Evolutionary conservation across 2,113 vertebrate genomes (phyloP).

Genomic region (Eurypyga helias): DNA sequence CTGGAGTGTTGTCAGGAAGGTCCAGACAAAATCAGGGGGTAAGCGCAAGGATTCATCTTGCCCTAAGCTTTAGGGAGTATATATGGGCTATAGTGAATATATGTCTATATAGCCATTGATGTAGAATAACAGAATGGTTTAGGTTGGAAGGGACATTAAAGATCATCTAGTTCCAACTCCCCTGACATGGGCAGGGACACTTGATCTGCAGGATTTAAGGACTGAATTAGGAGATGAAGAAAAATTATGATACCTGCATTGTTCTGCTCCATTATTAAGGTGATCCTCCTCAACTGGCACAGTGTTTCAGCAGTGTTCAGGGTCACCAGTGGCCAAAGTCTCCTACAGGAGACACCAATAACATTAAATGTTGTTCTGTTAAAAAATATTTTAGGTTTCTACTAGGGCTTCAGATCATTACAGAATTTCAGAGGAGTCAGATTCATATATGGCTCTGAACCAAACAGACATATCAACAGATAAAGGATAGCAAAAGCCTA

Average conservation of each 20-base stretch:
- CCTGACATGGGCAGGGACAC: too few relatives aligned
- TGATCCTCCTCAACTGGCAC: rapidly evolving
- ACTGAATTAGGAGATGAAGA: background rate
- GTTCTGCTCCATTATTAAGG: rapidly evolving
- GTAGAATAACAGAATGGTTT: too few relatives aligned
- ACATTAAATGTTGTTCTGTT: background rate
- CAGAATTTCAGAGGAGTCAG: background rate
- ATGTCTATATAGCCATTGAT: rapidly evolving
- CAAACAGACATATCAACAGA: background rate
- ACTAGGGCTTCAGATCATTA: background rate
- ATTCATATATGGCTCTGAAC: background rate
- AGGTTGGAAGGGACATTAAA: too few relatives aligned
- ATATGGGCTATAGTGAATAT: too few relatives aligned
- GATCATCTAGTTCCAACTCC: too few relatives aligned
- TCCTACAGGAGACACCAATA: background rate
- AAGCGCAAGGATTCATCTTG: background rate
- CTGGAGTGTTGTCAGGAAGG: background rate
- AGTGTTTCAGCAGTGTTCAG: background rate
- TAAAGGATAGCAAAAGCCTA: rapidly evolving
- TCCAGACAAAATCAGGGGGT: rapidly evolving
- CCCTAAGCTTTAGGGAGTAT: background rate
- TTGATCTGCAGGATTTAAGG: background rate
- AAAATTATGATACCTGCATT: rapidly evolving
- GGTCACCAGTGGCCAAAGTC: background rate
- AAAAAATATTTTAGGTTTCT: background rate